Evolutionary conservation across 2,797 vertebrate species (phyloP).

Genomic region (Karalla daura): DNA sequence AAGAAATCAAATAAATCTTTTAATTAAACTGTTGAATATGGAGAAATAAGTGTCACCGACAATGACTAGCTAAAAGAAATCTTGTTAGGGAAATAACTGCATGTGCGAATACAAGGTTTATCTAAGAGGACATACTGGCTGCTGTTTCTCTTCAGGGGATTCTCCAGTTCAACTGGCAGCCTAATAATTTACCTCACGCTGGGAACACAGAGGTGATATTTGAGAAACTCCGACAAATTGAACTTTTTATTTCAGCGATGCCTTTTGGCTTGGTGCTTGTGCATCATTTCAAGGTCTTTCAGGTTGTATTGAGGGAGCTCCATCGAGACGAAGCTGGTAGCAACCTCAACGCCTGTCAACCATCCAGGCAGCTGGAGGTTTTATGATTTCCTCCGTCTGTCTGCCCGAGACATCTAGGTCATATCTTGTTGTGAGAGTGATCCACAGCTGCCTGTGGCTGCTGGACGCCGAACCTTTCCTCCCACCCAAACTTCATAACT

Average conservation of each 20-base stretch:
- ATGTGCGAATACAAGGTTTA: background rate
- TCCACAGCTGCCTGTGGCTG: slow-evolving; percentile 30
- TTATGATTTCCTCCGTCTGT: slow-evolving; percentile 26
- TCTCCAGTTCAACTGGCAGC: background rate
- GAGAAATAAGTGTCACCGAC: too few species aligned
- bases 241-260: background rate
- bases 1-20: too few species aligned
- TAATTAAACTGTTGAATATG: too few species aligned
- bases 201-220: background rate
- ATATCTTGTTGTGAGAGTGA: slow-evolving; percentile 27
- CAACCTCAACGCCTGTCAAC: slow-evolving; percentile 5
- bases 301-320: slow-evolving; percentile 8
- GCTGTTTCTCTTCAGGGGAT: background rate
- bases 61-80: too few species aligned
- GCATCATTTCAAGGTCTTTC: background rate
- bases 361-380: slow-evolving; percentile 21
- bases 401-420: slow-evolving; percentile 29
- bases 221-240: background rate
- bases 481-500: slow-evolving; percentile 33
- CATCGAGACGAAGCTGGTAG: background rate
- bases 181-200: background rate
- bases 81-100: background rate
- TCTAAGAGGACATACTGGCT: background rate
- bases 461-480: slow-evolving; percentile 7
- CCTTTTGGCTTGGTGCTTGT: background rate